These are phyloP conservation scores for Cryptotermes secundus DNA, from an alignment of 1,140 invertebrate species.

Conservation along the genomic window DNA sequence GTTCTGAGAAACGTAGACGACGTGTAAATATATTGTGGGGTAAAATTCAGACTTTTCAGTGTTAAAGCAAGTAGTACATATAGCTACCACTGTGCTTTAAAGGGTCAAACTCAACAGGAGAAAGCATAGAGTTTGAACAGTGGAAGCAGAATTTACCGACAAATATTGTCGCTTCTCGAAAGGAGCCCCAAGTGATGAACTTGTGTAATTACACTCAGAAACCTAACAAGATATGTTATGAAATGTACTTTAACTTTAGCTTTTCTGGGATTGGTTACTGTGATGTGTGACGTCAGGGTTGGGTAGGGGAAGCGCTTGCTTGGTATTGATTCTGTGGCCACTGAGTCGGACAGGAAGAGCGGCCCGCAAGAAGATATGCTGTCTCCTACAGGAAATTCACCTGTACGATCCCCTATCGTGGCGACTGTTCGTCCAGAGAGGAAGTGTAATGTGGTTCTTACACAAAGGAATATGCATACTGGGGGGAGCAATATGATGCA, in stretches of 20 bases:
- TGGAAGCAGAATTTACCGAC: too few species aligned
- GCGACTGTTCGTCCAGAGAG: not conserved
- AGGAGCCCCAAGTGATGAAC: too few species aligned
- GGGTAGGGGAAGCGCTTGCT: not conserved
- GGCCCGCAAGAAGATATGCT: not conserved
- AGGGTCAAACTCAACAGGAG: too few species aligned
- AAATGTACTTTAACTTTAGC: not conserved
- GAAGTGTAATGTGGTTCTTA: not conserved
- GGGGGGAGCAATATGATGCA: not conserved
- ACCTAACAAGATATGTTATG: not conserved
- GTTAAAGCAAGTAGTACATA: too few species aligned
- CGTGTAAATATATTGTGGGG: too few species aligned
- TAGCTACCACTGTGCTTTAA: too few species aligned
- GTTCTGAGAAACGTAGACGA: too few species aligned
- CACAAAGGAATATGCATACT: not conserved
- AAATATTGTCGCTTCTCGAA: too few species aligned
- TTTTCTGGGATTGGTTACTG: constrained; percentile 11
- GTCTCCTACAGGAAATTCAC: not conserved
- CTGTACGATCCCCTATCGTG: not conserved
- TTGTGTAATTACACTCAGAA: not conserved
- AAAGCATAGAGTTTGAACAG: too few species aligned
- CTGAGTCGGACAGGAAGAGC: not conserved
- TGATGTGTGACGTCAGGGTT: constrained; percentile 12
- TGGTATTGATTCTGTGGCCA: not conserved
- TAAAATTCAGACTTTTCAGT: too few species aligned